phyloP scores from a whole-genome alignment of 2,888 invertebrate genomes.

The Apoda limacodes region DNA sequence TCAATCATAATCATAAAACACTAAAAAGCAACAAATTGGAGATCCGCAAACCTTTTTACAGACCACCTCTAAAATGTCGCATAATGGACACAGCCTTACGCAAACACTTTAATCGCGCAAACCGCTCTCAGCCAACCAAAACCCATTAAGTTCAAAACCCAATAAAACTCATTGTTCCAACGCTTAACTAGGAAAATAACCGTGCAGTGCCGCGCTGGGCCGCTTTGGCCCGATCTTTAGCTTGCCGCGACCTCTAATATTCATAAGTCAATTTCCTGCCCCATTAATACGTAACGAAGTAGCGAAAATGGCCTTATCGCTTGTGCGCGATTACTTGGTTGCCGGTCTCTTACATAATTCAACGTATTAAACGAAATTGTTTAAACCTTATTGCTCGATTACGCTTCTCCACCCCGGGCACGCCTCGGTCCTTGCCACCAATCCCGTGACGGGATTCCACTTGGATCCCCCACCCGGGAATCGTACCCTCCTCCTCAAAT shows the following conservation, averaged over 20 bases:
- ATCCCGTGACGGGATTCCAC: conserved; percentile 34
- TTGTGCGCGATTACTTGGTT: conserved; percentile 69
- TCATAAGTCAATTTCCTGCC: conserved; percentile 70
- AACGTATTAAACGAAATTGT: conserved; percentile 73
- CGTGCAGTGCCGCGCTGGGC: conserved; percentile 47
- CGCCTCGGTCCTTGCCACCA: conserved; percentile 59
- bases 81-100: conserved; percentile 19
- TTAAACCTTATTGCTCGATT: conserved; percentile 72
- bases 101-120: conserved; percentile 56
- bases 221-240: conserved; percentile 59
- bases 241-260: conserved; percentile 64
- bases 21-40: no score
- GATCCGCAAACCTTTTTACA: conserved; percentile 3
- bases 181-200: conserved; percentile 64
- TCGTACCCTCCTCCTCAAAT: conserved; percentile 28
- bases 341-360: conserved; percentile 71
- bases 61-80: conserved; percentile 6
- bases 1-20: no score
- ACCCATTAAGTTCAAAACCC: conserved; percentile 62
- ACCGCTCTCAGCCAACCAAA: conserved; percentile 44
- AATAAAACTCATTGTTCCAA: conserved; percentile 63
- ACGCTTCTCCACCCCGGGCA: conserved; percentile 62
- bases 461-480: conserved; percentile 25
- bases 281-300: conserved; percentile 71
- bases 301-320: conserved; percentile 71